These are phyloP conservation scores for Aldabrachelys gigantea DNA, from an alignment of 2,113 vertebrate genomes.

Conservation along the genomic window DNA sequence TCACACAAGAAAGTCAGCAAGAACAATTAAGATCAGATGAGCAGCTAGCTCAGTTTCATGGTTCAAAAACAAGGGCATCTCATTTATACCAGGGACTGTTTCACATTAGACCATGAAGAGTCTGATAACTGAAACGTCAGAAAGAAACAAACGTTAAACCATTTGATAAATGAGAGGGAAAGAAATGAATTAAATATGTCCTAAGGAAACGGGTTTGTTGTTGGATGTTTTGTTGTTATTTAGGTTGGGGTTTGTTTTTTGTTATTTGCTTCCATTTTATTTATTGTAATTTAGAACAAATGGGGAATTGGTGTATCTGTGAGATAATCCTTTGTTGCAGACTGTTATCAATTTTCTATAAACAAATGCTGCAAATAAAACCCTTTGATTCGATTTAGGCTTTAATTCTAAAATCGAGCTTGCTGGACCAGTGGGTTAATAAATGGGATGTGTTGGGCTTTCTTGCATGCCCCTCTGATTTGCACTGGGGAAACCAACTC, in stretches of 20 bases:
- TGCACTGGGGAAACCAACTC: not conserved
- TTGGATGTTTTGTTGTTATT: not conserved
- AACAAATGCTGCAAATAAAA: not conserved
- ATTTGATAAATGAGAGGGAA: not conserved
- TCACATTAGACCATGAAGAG: not conserved
- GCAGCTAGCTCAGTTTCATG: not conserved
- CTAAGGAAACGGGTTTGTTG: not conserved
- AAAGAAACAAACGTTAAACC: not conserved
- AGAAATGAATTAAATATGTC: fast-evolving
- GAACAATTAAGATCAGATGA: not conserved
- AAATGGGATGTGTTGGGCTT: not conserved
- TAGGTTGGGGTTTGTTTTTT: not conserved
- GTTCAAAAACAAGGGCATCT: not conserved
- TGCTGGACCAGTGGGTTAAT: not conserved
- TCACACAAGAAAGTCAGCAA: not conserved
- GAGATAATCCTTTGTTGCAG: no score
- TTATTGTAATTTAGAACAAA: not conserved
- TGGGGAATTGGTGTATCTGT: not conserved
- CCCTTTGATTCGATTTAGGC: not conserved
- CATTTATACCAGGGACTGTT: not conserved
- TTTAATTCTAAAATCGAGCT: not conserved
- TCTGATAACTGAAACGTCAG: not conserved
- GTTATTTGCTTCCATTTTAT: not conserved
- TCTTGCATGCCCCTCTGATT: not conserved
- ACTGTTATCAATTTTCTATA: not conserved